Evolutionary conservation across 2,113 vertebrate genomes (phyloP).

Genomic region (Gymnarchus niloticus): DNA sequence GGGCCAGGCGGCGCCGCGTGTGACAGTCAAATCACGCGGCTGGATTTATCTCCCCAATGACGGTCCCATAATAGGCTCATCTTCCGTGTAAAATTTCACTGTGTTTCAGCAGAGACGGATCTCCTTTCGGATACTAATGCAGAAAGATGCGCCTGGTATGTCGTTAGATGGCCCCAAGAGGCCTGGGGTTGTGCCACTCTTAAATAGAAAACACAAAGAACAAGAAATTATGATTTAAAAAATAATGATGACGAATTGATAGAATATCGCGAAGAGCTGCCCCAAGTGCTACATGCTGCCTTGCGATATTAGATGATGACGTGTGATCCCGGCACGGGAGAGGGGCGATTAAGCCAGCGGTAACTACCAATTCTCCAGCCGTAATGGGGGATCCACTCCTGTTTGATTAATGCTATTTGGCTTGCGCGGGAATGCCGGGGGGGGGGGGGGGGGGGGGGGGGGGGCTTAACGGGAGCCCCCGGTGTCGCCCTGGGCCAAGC

Average conservation of each 20-base stretch:
- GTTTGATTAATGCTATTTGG: slow-evolving; percentile 33
- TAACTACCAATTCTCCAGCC: slow-evolving; percentile 9
- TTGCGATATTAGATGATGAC: background rate
- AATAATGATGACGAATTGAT: slow-evolving; percentile 24
- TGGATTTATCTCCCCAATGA: slow-evolving; percentile 30
- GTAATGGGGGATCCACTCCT: slow-evolving; percentile 16
- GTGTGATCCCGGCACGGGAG: background rate
- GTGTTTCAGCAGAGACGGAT: slow-evolving; percentile 9
- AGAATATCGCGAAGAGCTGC: background rate
- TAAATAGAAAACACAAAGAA: slow-evolving; percentile 24
- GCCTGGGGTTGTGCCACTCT: background rate
- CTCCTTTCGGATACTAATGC: slow-evolving; percentile 14
- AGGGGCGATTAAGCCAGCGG: slow-evolving; percentile 6
- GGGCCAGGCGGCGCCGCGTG: background rate
- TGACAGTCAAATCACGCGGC: slow-evolving; percentile 3
- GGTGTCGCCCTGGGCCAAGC: no score
- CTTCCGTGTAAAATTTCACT: slow-evolving; percentile 28
- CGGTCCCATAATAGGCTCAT: slow-evolving; percentile 34
- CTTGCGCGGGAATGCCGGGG: background rate
- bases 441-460: background rate
- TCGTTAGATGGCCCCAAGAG: background rate
- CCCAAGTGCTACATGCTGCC: background rate
- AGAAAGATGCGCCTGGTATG: slow-evolving; percentile 13
- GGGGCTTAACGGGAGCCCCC: no score
- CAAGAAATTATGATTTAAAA: slow-evolving; percentile 17